Base-by-base conservation (phyloP, 2,888 invertebrate species). In the Ferdinandea cuprea region DNA sequence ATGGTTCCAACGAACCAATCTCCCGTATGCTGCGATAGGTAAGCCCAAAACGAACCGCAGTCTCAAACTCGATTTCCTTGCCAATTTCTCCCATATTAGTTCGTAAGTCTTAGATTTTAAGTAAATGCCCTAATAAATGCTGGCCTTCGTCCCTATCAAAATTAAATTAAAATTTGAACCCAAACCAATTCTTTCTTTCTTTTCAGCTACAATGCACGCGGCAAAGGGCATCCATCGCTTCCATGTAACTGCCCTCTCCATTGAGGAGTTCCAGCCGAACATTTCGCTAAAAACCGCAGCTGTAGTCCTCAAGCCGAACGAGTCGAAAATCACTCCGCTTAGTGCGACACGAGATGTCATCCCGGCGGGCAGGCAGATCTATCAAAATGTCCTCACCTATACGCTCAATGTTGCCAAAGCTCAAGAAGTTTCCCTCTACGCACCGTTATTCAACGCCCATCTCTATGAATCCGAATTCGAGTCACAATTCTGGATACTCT, bases 391-490 rank as follows among this genome's bases (percentile, higher is more conserved):
- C 86, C 93, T 99, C 86, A 95, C 95, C 0, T 99, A 99, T 91
- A 95, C 93, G 88, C 95, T 99, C 89, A 95, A 95, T 87, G 92
- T 97, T 86, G 92, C 93, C 9, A 98, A 98, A 89, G 92, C 94
- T 0, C 95, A 95, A 2, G 98, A 98, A 91, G 94, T 97, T 46
- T 91, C 95, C 0, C 94, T 97, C 0, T 95, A 95, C 88, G 94
- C 95, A 77, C 94, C 97, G 0, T 88, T 96, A 73, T 92, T 99
- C 37, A 96, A 96, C 89, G 95, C 96, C 88, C 93, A 96, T 88
- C 92, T 99, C 42, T 99, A 99, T 90, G 99, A 99, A 91, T 96
- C 96, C 0, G 98, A 98, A 91, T 98, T 95, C 89, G 99, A 99
- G 91, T 96, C 97, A 6, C 98, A 99, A 91, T 92, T 99, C 90